Conservation (phyloP, 2,888 invertebrate species). For the Watsonalla binaria region DNA sequence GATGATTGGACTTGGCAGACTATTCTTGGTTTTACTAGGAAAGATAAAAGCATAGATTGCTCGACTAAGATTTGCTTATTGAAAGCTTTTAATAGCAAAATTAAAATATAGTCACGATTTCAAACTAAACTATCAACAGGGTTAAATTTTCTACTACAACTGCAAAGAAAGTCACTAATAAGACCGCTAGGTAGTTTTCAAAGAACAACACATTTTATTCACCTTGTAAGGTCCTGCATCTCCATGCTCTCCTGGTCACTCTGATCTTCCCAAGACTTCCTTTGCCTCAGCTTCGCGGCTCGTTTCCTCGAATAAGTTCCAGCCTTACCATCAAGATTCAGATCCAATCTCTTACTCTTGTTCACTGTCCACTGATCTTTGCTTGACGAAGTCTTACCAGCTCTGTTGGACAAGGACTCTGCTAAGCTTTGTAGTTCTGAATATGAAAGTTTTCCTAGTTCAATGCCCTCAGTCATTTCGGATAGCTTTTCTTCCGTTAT, state of each 20-base stretch:
- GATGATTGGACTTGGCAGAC: slow-evolving; percentile 1
- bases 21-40: slow-evolving; percentile 1
- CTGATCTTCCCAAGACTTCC: slow-evolving; percentile 85
- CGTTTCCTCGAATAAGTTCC: slow-evolving; percentile 73
- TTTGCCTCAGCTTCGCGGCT: slow-evolving; percentile 69
- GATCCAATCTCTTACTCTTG: slow-evolving; percentile 65
- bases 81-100: no score
- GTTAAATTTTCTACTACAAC: no score
- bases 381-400: slow-evolving; percentile 66
- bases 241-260: slow-evolving; percentile 84
- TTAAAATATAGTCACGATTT: no score
- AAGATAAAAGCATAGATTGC: no score
- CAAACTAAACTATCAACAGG: no score
- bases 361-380: slow-evolving; percentile 66
- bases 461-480: slow-evolving; percentile 64
- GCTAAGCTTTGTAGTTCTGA: slow-evolving; percentile 69
- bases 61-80: no score
- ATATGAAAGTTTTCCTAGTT: slow-evolving; percentile 62
- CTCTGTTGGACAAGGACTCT: slow-evolving; percentile 53
- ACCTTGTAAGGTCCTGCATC: slow-evolving; percentile 81
- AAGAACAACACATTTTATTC: slow-evolving; percentile 3
- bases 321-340: slow-evolving; percentile 69
- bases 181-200: neutral
- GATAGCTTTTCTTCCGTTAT: slow-evolving; percentile 61
- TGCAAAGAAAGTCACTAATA: no score